Percentiles rank a stretch among this genome's conserved stretches.
phyloP scores from a whole-genome alignment of 2,113 vertebrate species.

The Festucalex cinctus region DNA sequence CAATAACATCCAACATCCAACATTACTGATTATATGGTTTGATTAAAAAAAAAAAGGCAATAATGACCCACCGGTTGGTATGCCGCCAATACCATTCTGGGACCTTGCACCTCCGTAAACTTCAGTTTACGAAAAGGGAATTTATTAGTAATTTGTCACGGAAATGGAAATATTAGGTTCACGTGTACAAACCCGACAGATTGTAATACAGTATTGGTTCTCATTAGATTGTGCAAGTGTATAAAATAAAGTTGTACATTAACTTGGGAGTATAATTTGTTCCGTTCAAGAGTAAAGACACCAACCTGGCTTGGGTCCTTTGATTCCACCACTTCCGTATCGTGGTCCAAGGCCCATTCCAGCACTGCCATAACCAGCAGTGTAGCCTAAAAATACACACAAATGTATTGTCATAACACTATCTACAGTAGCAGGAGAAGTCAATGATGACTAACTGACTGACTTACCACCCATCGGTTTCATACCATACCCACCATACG shows the following conservation, averaged over 20 bases:
- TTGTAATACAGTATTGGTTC: no score
- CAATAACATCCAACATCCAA: background rate
- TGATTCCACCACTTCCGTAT: conserved; percentile 52
- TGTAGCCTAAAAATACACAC: conserved; percentile 22
- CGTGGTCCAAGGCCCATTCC: conserved; percentile 41
- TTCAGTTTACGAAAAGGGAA: no score
- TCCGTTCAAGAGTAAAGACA: background rate
- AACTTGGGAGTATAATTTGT: no score
- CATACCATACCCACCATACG: conserved; percentile 39
- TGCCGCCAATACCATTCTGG: no score
- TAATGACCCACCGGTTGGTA: no score
- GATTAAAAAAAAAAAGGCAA: background rate
- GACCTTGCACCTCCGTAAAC: no score
- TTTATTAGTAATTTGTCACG: no score
- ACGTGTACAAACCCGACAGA: no score
- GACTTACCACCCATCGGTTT: conserved; percentile 53
- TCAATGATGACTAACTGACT: background rate
- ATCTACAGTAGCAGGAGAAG: background rate
- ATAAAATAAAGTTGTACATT: no score
- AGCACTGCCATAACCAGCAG: conserved; percentile 38
- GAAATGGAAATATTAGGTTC: no score
- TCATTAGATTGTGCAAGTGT: no score
- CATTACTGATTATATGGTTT: background rate
- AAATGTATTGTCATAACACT: background rate
- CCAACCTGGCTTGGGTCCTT: conserved; percentile 54